Percentiles rank a stretch among this genome's conserved stretches.
phyloP scores from a whole-genome alignment of 2,113 vertebrate genomes.

The Scatophagus argus region DNA sequence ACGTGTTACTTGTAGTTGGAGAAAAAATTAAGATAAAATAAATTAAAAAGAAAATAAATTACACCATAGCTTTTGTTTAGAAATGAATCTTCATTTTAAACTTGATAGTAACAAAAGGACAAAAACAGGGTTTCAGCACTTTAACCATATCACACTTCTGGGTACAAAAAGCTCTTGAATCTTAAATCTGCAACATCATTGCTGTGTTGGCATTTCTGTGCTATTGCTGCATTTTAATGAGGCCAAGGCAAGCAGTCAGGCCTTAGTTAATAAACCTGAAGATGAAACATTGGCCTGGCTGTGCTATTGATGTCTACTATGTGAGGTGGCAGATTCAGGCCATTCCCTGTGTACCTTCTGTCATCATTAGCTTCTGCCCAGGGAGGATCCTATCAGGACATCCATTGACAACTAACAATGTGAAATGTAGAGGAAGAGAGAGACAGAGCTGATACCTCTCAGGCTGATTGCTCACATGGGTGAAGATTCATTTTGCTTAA shows the following conservation, averaged over 20 bases:
- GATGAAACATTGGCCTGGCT: constrained; percentile 66
- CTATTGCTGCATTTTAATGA: constrained; percentile 55
- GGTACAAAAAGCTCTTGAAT: neutral
- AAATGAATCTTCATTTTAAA: neutral
- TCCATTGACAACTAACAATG: constrained; percentile 33
- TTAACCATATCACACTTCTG: too few species aligned
- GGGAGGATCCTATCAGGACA: constrained; percentile 55
- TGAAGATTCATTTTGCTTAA: constrained; percentile 60
- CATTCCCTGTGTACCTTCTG: constrained; percentile 67
- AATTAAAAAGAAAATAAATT: neutral
- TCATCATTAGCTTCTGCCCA: constrained; percentile 70
- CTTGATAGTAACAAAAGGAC: neutral
- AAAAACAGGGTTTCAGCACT: neutral
- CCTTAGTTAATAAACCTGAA: constrained; percentile 63
- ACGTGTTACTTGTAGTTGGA: neutral
- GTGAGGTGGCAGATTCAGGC: constrained; percentile 76
- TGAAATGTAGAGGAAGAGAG: neutral
- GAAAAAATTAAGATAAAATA: neutral
- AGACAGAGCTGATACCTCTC: neutral
- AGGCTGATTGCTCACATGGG: constrained; percentile 48
- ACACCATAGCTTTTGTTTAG: neutral
- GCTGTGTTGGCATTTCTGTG: constrained; percentile 37
- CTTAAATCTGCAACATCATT: constrained; percentile 33
- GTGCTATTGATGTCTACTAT: constrained; percentile 64
- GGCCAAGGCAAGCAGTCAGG: constrained; percentile 35